phyloP scores from a whole-genome alignment of 2,888 invertebrate genomes.

The Beris chalybata region DNA sequence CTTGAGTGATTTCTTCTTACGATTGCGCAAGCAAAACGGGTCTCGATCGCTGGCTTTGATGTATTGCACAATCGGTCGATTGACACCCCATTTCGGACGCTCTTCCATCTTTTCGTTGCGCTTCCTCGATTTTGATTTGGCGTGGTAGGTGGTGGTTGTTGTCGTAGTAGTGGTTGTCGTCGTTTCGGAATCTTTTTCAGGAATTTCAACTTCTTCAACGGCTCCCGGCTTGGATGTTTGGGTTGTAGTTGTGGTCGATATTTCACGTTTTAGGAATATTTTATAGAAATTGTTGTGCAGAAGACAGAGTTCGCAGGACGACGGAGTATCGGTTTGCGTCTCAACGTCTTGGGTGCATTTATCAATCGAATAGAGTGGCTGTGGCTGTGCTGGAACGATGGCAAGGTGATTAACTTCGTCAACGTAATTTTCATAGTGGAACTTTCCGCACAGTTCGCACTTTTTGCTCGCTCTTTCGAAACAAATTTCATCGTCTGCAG shows the following conservation, averaged over 20 bases:
- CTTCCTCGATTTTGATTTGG: constrained; percentile 46
- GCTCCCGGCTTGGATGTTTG: constrained; percentile 52
- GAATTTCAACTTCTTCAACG: constrained; percentile 38
- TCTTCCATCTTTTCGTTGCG: constrained; percentile 58
- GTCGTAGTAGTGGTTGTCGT: constrained; percentile 55
- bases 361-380: not conserved
- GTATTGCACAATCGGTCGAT: constrained; percentile 77
- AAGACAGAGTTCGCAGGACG: constrained; percentile 53
- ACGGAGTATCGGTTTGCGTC: constrained; percentile 53
- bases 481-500: not conserved
- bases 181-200: constrained; percentile 34
- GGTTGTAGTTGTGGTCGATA: constrained; percentile 54
- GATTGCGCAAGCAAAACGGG: constrained; percentile 70
- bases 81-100: constrained; percentile 76
- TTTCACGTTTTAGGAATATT: constrained; percentile 53
- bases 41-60: constrained; percentile 90
- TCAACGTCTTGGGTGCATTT: constrained; percentile 47
- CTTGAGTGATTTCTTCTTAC: constrained; percentile 65
- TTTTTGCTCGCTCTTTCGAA: not conserved
- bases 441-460: constrained; percentile 16
- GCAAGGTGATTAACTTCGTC: constrained; percentile 9
- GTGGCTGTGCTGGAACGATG: not conserved
- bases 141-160: constrained; percentile 51
- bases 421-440: not conserved
- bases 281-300: constrained; percentile 56